Conservation (phyloP, 2,888 invertebrate genomes). For the Athetis lepigone region DNA sequence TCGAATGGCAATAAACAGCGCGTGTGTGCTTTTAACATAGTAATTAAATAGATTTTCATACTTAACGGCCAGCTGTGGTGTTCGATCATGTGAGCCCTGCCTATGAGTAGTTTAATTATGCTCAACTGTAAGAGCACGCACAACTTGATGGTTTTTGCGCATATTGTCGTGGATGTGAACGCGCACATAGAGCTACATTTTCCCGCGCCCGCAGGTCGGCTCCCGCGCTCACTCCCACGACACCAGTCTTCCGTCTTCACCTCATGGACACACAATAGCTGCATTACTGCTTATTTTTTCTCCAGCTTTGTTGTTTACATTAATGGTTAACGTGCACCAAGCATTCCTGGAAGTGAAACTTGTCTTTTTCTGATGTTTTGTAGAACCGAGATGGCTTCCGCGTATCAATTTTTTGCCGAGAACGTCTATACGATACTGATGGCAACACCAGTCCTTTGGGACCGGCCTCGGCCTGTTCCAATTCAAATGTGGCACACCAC, state of each 20-base stretch:
- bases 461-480: conserved; percentile 75
- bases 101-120: conserved; percentile 52
- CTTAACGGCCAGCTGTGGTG: conserved; percentile 47
- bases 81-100: conserved; percentile 32
- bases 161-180: conserved; percentile 73
- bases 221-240: conserved; percentile 83
- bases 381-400: conserved; percentile 83
- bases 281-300: conserved; percentile 84
- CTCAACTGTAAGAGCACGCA: conserved; percentile 32
- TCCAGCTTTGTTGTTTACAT: conserved; percentile 81
- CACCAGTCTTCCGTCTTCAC: conserved; percentile 82
- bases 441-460: conserved; percentile 71
- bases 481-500: conserved; percentile 74
- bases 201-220: conserved; percentile 82
- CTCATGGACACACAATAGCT: conserved; percentile 83
- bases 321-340: conserved; percentile 79
- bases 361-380: conserved; percentile 79
- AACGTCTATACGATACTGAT: conserved; percentile 63
- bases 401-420: conserved; percentile 76
- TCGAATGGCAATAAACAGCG: conserved; percentile 70
- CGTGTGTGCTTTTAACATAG: conserved; percentile 62
- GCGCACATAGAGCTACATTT: conserved; percentile 74
- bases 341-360: conserved; percentile 86
- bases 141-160: conserved; percentile 61
- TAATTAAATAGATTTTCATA: conserved; percentile 62